Evolutionary conservation across 2,888 invertebrate species (phyloP), one percentile per base, ranked within the genome.

Genomic region (Eristalis pertinax): DNA sequence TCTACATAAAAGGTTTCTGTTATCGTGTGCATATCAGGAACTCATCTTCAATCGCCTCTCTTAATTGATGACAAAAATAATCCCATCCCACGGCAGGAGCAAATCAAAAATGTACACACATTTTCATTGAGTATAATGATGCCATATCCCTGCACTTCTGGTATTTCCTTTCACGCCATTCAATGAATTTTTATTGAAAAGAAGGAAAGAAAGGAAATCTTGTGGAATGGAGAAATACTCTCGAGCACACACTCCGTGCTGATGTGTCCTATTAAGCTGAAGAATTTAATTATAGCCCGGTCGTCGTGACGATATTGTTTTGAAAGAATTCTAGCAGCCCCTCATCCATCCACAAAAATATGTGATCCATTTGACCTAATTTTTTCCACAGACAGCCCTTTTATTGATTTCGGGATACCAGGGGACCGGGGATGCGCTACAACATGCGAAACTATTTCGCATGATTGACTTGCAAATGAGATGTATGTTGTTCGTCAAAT

Each of bases 241-340:
- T 26, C 26, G 26, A 4, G 26, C 26, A 26, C 26, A 26, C 4
- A 26, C 22, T 11, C 11, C 58, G 11, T 2, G 24, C 24, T 1
- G 15, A n/a, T 13, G 13, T 4, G 1, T 13, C 13, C 4, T 26
- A 26, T 26, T 15, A 26, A 24, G 11, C 5, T 60, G 26, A 24
- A 19, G 68, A 69, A 77, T 77, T 77, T 68, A 77, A 77, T 78
- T 78, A 78, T 19, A 64, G 38, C 22, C 60, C 35, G 15, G 22
- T 50, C 1, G 26, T 3, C 69, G 24, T 50, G 63, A 62, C 41
- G 26, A 72, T 38, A 10, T 60, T 50, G 62, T 26, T 76, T 43
- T 41, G 41, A 41, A 24, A 32, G 58, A 78, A 65, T 58, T 64
- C 4, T n/a, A n/a, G n/a, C 32, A 10, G 10, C 15, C 8, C 15